Evolutionary conservation across 2,797 vertebrate genomes (phyloP).

Genomic region (Pempheris klunzingeri): DNA sequence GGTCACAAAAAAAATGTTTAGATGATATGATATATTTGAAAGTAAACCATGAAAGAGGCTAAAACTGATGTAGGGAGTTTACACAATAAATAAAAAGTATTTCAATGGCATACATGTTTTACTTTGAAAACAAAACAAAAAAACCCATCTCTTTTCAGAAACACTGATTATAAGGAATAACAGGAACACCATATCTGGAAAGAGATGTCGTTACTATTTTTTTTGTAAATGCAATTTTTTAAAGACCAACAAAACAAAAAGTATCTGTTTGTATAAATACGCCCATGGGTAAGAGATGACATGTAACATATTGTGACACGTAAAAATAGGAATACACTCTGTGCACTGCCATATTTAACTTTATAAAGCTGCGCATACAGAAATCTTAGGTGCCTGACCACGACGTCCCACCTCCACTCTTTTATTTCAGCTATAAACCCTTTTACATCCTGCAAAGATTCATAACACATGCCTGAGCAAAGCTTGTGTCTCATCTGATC

Average conservation of each 20-base stretch:
- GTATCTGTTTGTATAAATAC: not conserved
- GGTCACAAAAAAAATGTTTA: not conserved
- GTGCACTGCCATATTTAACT: conserved; percentile 17
- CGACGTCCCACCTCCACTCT: conserved; percentile 47
- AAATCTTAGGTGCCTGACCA: conserved; percentile 49
- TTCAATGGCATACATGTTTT: no score
- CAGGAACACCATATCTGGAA: not conserved
- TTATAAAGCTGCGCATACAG: conserved; percentile 30
- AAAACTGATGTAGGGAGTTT: not conserved
- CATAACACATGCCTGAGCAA: conserved; percentile 74
- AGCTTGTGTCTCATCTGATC: conserved; percentile 77
- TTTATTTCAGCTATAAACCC: conserved; percentile 73
- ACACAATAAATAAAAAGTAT: not conserved
- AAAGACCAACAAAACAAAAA: not conserved
- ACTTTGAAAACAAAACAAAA: not conserved
- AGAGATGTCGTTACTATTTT: not conserved
- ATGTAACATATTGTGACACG: not conserved
- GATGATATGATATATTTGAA: not conserved
- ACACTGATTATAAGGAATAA: not conserved
- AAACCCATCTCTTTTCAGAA: not conserved
- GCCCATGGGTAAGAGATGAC: not conserved
- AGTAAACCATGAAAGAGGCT: not conserved
- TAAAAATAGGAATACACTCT: not conserved
- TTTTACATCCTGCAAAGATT: conserved; percentile 67
- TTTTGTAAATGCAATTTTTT: not conserved